Percentiles rank a stretch among this genome's conserved stretches.
These are phyloP conservation scores for Heliconius himera DNA, from an alignment of 1,140 invertebrate species.

Conservation along the genomic window DNA sequence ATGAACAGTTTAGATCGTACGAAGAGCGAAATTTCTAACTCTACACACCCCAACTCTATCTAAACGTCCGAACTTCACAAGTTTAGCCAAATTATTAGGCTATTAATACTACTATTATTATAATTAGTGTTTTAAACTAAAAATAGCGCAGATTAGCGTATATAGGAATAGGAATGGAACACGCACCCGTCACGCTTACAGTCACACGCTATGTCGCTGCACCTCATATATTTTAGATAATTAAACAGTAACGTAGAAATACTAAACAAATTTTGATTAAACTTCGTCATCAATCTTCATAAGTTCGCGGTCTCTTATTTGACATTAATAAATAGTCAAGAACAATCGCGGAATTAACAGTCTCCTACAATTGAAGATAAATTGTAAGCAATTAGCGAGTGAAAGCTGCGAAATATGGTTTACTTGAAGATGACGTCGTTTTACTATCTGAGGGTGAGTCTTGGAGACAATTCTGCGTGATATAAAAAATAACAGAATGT, in stretches of 20 bases:
- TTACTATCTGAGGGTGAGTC: neutral
- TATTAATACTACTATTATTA: too few species aligned
- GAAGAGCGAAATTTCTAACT: too few species aligned
- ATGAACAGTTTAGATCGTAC: too few species aligned
- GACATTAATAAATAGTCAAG: neutral
- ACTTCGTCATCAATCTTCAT: neutral
- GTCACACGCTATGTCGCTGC: too few species aligned
- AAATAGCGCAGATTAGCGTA: too few species aligned
- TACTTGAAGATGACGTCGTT: neutral
- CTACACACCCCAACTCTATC: too few species aligned
- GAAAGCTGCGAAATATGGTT: neutral
- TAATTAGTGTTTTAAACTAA: too few species aligned
- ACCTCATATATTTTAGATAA: neutral
- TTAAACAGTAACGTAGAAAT: neutral
- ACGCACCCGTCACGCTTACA: neutral
- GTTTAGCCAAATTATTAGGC: too few species aligned
- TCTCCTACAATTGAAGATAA: neutral
- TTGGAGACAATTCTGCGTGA: neutral
- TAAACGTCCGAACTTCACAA: too few species aligned
- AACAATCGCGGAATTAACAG: conserved; percentile 1
- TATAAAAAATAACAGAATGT: neutral
- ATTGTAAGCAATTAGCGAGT: neutral
- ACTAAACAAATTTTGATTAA: neutral
- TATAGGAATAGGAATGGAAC: too few species aligned
- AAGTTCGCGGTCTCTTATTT: neutral